A percentile compares a stretch with the other conserved stretches of the same genome.
Conservation (phyloP, 1,140 invertebrate genomes). For the Lepidurus arcticus region DNA sequence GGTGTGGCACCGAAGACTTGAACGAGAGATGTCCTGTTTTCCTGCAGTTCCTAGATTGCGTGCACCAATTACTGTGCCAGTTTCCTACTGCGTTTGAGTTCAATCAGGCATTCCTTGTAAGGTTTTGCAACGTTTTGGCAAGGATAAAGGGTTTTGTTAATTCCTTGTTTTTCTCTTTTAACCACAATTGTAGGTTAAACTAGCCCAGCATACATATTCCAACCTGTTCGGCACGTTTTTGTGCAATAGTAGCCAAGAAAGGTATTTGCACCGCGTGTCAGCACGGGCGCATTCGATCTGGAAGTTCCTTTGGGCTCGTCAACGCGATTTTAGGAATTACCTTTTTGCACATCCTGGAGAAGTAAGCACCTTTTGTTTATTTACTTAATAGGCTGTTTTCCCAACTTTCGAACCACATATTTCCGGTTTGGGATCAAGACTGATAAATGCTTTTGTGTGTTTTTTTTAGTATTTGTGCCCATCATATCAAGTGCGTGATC, state of each 20-base stretch:
- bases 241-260: constrained; percentile 78
- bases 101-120: constrained; percentile 84
- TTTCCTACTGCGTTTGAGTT: constrained; percentile 94
- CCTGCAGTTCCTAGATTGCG: constrained; percentile 94
- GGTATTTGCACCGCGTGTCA: constrained; percentile 58
- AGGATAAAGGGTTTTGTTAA: background rate
- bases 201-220: constrained; percentile 90
- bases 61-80: constrained; percentile 83
- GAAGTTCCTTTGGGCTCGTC: constrained; percentile 65
- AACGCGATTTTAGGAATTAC: constrained; percentile 74
- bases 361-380: constrained; percentile 38
- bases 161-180: constrained; percentile 32
- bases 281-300: constrained; percentile 79
- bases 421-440: no score
- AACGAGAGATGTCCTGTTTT: constrained; percentile 95
- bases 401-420: background rate
- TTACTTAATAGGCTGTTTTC: constrained; percentile 5
- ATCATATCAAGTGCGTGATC: constrained; percentile 70
- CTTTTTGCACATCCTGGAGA: constrained; percentile 57
- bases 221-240: constrained; percentile 95
- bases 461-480: constrained; percentile 71
- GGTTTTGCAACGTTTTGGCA: constrained; percentile 36
- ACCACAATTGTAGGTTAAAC: constrained; percentile 67
- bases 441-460: constrained; percentile 20
- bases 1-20: constrained; percentile 69